Evolutionary conservation across 1,140 invertebrate species (phyloP).

Genomic region (Musca vetustissima): DNA sequence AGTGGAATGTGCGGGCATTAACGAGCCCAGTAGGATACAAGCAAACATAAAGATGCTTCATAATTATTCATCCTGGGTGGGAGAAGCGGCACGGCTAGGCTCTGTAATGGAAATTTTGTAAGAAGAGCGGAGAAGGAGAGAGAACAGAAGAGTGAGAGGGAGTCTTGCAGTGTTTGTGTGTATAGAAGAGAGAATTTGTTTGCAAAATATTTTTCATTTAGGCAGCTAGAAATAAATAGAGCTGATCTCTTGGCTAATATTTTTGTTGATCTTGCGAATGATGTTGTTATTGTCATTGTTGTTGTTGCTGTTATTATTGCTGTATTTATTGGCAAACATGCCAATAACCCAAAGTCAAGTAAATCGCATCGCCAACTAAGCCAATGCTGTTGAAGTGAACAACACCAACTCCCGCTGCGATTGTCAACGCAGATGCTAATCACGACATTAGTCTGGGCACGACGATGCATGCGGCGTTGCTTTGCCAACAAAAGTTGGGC

Average conservation of each 20-base stretch:
- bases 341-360: no score
- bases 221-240: background rate
- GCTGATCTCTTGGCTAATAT: background rate
- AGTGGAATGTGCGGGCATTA: constrained; percentile 41
- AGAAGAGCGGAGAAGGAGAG: background rate
- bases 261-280: background rate
- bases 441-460: constrained; percentile 48
- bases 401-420: constrained; percentile 41
- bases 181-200: constrained; percentile 24
- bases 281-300: background rate
- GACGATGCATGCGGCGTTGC: constrained; percentile 33
- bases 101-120: no score
- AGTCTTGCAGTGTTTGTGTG: background rate
- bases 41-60: constrained; percentile 50
- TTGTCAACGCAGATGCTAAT: constrained; percentile 57
- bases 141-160: background rate
- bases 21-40: constrained; percentile 53
- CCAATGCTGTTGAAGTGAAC: no score
- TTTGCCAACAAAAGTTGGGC: constrained; percentile 31
- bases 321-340: background rate
- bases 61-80: constrained; percentile 56
- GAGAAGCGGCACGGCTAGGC: constrained; percentile 23
- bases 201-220: background rate
- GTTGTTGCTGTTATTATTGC: background rate
- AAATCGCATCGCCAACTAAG: no score